phyloP scores from a whole-genome alignment of 1,140 invertebrate genomes.

The Nautilus pompilius region DNA sequence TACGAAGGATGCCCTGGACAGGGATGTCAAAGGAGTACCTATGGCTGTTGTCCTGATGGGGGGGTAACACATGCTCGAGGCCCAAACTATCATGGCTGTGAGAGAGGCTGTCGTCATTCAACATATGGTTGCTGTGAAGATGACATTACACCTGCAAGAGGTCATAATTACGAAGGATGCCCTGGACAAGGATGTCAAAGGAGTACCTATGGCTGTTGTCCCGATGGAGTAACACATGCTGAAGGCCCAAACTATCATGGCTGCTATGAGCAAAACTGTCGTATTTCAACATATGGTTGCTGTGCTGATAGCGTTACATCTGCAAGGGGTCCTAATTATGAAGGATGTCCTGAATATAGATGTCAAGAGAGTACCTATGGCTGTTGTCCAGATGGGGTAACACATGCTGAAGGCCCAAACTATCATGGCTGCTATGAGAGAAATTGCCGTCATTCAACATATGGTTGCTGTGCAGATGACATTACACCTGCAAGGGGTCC shows the following conservation, averaged over 20 bases:
- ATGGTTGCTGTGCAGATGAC: slow-evolving; percentile 8
- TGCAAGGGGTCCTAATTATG: slow-evolving; percentile 64
- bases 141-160: slow-evolving; percentile 7
- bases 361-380: slow-evolving; percentile 36
- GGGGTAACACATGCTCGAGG: slow-evolving; percentile 11
- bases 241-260: slow-evolving; percentile 47
- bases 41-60: slow-evolving; percentile 11
- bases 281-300: slow-evolving; percentile 79
- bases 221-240: slow-evolving; percentile 35
- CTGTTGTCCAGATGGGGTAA: slow-evolving; percentile 46
- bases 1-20: too few relatives aligned
- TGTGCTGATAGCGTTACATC: slow-evolving; percentile 83
- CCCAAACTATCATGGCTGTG: slow-evolving; percentile 11
- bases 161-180: background rate
- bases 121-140: slow-evolving; percentile 21
- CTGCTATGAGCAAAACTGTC: slow-evolving; percentile 40
- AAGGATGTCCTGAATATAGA: background rate
- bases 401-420: slow-evolving; percentile 34
- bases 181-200: background rate
- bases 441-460: background rate
- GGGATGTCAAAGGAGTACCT: slow-evolving; percentile 14
- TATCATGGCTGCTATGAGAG: slow-evolving; percentile 44
- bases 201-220: background rate
- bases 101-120: slow-evolving; percentile 7
- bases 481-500: background rate